Evolutionary conservation across 2,797 vertebrate genomes (phyloP), one percentile per base, ranked within the genome.

Genomic region (Pipistrellus kuhlii): DNA sequence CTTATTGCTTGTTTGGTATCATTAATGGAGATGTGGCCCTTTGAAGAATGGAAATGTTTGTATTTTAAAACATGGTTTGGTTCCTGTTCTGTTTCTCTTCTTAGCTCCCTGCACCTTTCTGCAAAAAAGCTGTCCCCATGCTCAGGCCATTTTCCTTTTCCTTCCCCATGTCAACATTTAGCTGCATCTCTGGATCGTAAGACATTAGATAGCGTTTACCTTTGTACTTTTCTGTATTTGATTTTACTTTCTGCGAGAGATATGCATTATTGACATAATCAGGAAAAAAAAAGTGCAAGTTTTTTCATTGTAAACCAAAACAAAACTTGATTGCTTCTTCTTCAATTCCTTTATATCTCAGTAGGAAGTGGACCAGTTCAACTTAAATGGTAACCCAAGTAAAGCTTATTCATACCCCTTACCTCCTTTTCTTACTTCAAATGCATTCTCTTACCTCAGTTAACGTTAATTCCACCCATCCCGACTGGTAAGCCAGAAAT

Each of bases 371-470:
- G n/a, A 84, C 20, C 69, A 35, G 73, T 25, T 25, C 6, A 53
- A 59, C 8, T 90, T 92, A 95, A 41, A 81, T 38, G 78, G 89
- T 93, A 93, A 93, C 62, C 71, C 30, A 57, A 38, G 46, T 66
- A 55, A 68, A 92, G 53, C 5, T 88, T 96, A 76, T 62, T 64
- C 85, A 81, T 48, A 23, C 18, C 77, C 17, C 15, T 90, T 93
- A 88, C 41, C 18, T 92, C n/a, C 20, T 59, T 76, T 80, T 93
- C 68, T 86, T 46, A 51, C 12, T 18, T 87, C 51, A 41, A 46
- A 82, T 85, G 18, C 32, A 27, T 68, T 59, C 71, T 87, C 62
- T 89, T n/a, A 71, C 17, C 21, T 84, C 30, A 35, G 41, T 41
- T 35, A 48, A 5, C 23, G 44, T 30, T 71, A 55, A 89, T 38